Percentiles rank a stretch among this genome's conserved stretches.
Conservation (phyloP, 2,797 vertebrate genomes). For the Pseudochaenichthys georgianus region DNA sequence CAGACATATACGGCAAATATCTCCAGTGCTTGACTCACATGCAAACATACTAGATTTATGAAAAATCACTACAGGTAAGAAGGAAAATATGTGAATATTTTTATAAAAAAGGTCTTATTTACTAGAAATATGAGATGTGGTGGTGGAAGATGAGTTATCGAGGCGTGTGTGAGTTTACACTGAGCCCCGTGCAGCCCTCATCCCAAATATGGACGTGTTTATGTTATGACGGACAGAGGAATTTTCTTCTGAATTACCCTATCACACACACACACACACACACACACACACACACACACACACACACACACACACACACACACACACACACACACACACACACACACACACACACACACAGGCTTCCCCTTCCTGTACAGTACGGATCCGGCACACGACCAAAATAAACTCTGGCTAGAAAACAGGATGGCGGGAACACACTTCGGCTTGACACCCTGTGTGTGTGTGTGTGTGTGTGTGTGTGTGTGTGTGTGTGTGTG, state of each 20-base stretch:
- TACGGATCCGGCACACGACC: slow-evolving; percentile 66
- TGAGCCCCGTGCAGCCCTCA: slow-evolving; percentile 15
- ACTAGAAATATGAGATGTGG: not conserved
- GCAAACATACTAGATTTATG: no score
- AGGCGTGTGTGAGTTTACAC: slow-evolving; percentile 36
- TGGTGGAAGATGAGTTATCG: slow-evolving; percentile 41
- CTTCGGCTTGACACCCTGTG: slow-evolving; percentile 50
- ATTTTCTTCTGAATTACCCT: slow-evolving; percentile 56
- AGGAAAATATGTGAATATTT: no score
- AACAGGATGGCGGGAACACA: slow-evolving; percentile 80
- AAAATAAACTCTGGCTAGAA: slow-evolving; percentile 77
- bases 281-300: no score
- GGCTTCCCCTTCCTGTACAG: slow-evolving; percentile 70
- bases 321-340: not conserved
- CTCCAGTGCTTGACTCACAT: no score
- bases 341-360: slow-evolving; percentile 11
- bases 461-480: no score
- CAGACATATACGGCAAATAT: no score
- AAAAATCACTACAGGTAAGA: no score
- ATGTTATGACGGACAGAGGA: slow-evolving; percentile 49
- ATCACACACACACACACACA: no score
- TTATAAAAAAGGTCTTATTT: not conserved
- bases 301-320: no score
- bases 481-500: slow-evolving; percentile 24
- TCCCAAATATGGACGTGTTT: slow-evolving; percentile 63